Evolutionary conservation across 2,888 invertebrate genomes (phyloP).

Genomic region (Serrognathus titanus): DNA sequence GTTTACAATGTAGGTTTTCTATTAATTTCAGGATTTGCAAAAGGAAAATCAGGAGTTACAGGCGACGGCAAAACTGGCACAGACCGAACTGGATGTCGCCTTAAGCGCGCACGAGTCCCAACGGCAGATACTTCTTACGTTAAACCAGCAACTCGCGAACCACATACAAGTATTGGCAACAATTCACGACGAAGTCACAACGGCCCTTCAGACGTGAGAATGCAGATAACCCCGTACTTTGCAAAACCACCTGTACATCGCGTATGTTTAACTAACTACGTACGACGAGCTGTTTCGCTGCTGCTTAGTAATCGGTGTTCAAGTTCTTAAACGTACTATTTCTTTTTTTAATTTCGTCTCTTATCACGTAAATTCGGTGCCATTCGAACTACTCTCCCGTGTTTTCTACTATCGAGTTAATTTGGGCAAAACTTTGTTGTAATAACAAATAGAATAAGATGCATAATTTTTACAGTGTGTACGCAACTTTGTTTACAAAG

Average conservation of each 20-base stretch:
- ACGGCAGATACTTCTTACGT: conserved; percentile 72
- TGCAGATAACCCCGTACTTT: conserved; percentile 17
- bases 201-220: conserved; percentile 68
- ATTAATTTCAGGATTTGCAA: conserved; percentile 51
- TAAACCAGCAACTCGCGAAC: conserved; percentile 78
- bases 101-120: conserved; percentile 79
- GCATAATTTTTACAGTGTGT: too few species aligned
- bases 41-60: conserved; percentile 65
- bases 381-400: too few species aligned
- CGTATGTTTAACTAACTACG: conserved; percentile 4
- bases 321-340: too few species aligned
- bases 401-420: too few species aligned
- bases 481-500: too few species aligned
- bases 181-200: conserved; percentile 79
- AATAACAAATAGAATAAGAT: too few species aligned
- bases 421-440: too few species aligned
- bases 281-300: too few species aligned
- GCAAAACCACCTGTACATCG: conserved; percentile 8
- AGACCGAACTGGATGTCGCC: conserved; percentile 76
- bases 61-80: conserved; percentile 68
- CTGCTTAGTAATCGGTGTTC: too few species aligned
- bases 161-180: conserved; percentile 76
- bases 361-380: too few species aligned
- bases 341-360: too few species aligned
- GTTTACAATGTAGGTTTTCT: too few species aligned